These are phyloP conservation scores for Sebastes elongatus DNA, from an alignment of 2,797 vertebrate species.

Conservation along the genomic window DNA sequence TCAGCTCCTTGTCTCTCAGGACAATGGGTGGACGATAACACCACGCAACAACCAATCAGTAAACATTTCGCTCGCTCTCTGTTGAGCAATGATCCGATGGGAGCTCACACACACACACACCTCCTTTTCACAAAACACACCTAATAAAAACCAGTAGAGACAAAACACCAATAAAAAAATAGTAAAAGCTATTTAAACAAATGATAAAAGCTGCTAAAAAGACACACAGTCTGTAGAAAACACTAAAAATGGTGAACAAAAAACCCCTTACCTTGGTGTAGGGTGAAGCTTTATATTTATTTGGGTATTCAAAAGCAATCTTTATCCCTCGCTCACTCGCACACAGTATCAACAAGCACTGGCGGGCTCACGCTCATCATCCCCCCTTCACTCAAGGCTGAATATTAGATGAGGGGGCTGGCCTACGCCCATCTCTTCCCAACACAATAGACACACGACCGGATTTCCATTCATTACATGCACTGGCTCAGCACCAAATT, in stretches of 20 bases:
- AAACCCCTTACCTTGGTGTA: slow-evolving; percentile 63
- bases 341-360: slow-evolving; percentile 72
- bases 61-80: slow-evolving; percentile 24
- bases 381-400: slow-evolving; percentile 69
- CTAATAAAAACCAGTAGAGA: slow-evolving; percentile 10
- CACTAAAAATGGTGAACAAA: neutral
- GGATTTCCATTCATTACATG: slow-evolving; percentile 53
- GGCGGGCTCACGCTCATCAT: slow-evolving; percentile 58
- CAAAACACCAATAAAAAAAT: slow-evolving; percentile 23
- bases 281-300: slow-evolving; percentile 22
- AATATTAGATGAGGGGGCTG: slow-evolving; percentile 82
- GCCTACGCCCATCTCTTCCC: slow-evolving; percentile 74
- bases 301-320: slow-evolving; percentile 9
- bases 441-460: slow-evolving; percentile 70
- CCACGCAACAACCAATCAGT: slow-evolving; percentile 68
- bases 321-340: slow-evolving; percentile 48
- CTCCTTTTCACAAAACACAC: slow-evolving; percentile 3
- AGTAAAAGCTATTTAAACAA: neutral
- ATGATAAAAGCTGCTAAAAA: neutral
- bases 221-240: neutral
- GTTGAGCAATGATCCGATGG: slow-evolving; percentile 42
- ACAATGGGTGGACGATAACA: slow-evolving; percentile 62
- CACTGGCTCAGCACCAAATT: slow-evolving; percentile 14
- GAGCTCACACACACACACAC: slow-evolving; percentile 25
- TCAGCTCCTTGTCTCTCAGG: slow-evolving; percentile 44